Evolutionary conservation across 2,113 vertebrate genomes (phyloP), one percentile per base, ranked within the genome.

Genomic region (Corydoras maculifer): DNA sequence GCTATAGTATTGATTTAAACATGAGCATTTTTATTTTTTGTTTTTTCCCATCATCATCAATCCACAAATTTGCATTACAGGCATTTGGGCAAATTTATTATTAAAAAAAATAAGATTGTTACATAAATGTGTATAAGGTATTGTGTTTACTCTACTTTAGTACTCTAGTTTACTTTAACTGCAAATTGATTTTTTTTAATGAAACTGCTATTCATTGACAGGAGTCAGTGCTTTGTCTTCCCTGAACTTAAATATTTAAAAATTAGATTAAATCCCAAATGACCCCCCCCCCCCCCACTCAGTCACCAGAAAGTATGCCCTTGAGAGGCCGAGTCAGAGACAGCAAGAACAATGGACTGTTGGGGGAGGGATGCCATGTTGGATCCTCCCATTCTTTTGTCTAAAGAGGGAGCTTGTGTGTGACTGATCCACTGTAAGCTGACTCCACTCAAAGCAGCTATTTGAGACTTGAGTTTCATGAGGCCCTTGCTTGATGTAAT

Each of bases 361-460:
- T 8, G 50, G 71, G 72, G 75, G 78, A 65, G 54, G 75, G 75
- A 69, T 67, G 49, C 43, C 59, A 49, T 49, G 62, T 55, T 72
- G 61, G 62, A 58, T 69, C 62, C 75, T 67, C 78, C 72, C 69
- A 66, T 65, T 5, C 65, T 75, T 72, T 80, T 80, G 78, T 80
- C 62, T 69, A 15, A 57, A 49, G n/a, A 62, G 65, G 32, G 25
- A 54, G 72, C 68, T 10, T 68, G 43, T 61, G 25, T 68, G 53
- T 67, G 64, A 58, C 51, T 68, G 49, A 53, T 55, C 60, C 50
- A 11, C 31, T 78, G 77, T 75, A 73, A 69, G 58, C 54, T 51
- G 69, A 75, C 58, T 73, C 73, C 66, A 10, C 32, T 72, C 25
- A 12, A 35, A 25, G 15, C 66, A 58, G 58, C 49, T 50, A 25